Conservation (phyloP, 35 echinoderm and acorn worm genomes). For the Diadema setosum region DNA sequence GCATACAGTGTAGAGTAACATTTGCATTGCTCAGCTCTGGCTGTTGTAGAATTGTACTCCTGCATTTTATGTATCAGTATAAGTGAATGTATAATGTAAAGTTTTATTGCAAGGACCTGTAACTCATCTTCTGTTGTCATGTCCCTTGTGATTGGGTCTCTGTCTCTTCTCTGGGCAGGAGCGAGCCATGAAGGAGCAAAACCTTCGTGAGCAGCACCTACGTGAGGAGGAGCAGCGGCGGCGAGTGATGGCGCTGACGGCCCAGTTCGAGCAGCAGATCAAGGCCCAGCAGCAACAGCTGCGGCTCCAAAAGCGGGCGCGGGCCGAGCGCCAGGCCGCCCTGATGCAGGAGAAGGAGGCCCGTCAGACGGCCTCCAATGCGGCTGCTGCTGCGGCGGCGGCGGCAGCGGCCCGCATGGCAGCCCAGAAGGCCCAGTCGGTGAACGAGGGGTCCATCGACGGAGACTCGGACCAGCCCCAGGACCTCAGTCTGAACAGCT, state of each 20-base stretch:
- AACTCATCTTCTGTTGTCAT: no score
- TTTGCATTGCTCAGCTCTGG: no score
- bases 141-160: no score
- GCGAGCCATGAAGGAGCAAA: constrained; percentile 26
- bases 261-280: constrained; percentile 96
- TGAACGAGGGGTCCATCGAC: not conserved
- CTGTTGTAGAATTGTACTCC: no score
- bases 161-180: no score
- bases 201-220: constrained; percentile 44
- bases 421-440: constrained; percentile 34
- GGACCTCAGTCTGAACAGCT: not conserved
- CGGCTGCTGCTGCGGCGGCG: not conserved
- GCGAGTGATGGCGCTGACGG: constrained; percentile 65
- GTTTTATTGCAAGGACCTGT: no score
- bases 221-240: constrained; percentile 81
- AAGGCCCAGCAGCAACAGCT: constrained; percentile 93
- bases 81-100: no score
- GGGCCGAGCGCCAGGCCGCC: constrained; percentile 39
- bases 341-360: not conserved
- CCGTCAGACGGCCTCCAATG: not conserved
- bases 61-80: no score
- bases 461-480: not conserved
- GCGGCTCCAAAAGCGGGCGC: constrained; percentile 73
- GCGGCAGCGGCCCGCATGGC: constrained; percentile 7
- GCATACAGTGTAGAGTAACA: no score